phyloP scores from a whole-genome alignment of 2,888 invertebrate species.

The Glyphotaelius pellucidus region DNA sequence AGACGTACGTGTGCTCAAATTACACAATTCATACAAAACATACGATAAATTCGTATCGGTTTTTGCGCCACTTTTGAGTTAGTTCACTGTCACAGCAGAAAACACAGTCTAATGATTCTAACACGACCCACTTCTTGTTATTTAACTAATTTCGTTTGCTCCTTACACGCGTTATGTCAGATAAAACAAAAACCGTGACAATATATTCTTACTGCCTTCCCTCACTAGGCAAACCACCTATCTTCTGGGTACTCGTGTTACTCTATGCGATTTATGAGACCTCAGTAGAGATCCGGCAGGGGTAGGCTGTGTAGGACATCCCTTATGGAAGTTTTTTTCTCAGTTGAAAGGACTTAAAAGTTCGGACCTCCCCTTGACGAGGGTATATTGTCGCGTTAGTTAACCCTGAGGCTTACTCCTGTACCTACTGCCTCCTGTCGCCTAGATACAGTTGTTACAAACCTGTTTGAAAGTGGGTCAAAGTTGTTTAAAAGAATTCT shows the following conservation, averaged over 20 bases:
- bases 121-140: neutral
- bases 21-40: neutral
- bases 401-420: slow-evolving; percentile 9
- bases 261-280: neutral
- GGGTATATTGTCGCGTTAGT: slow-evolving; percentile 37
- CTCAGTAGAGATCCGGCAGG: neutral
- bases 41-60: neutral
- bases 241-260: neutral
- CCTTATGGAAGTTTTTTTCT: slow-evolving; percentile 1
- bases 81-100: neutral
- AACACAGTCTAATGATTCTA: neutral
- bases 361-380: slow-evolving; percentile 25
- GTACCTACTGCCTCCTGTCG: neutral
- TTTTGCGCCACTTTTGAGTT: neutral
- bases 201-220: neutral
- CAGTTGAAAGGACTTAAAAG: slow-evolving; percentile 28
- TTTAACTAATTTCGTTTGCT: neutral
- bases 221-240: neutral
- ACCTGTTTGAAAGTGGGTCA: neutral
- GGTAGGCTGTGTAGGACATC: slow-evolving; percentile 26
- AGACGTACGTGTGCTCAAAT: neutral
- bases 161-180: neutral
- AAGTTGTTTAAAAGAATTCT: neutral
- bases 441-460: neutral
- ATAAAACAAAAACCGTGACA: neutral